Evolutionary conservation across 2,113 vertebrate species (phyloP), one percentile per base, ranked within the genome.

Genomic region (Eclectus roratus): DNA sequence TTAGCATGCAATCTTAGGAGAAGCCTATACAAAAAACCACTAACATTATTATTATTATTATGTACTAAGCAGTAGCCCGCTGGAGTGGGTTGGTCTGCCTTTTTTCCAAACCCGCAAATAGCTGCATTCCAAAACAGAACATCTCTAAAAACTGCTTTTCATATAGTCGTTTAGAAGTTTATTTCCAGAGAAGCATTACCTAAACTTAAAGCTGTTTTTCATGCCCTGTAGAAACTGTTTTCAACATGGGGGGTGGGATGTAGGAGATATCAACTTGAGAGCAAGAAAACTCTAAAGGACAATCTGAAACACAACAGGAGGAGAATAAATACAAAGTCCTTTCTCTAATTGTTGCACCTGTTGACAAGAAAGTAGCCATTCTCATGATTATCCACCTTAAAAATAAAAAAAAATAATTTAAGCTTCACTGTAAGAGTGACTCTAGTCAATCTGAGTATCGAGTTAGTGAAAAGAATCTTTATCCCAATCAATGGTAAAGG

Each of bases 201-300:
- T 24, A 83, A 80, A 65, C 29, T 77, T 43, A 86, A 84, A 80
- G 17, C 41, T 53, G 41, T 2, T 56, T 92, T 94, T 78, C 77
- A 52, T 73, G 55, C 31, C 80, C 68, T 89, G 15, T 37, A 95
- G 64, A 85, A 86, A 94, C 31, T 56, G 44, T 37, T 91, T 65
- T 80, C 69, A 77, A 44, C 28, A 53, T 3, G 0, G 4, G 31
- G 39, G 29, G 21, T 2, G 1, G 44, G 28, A 33, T 2, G 9
- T 24, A 58, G 11, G 13, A 43, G 6, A 3, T 17, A 86, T 17
- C 28, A 87, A 21, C 21, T 25, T 33, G 58, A 84, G 61, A 87
- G 56, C n/a, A 17, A 29, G n/a, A 91, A 71, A 84, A n/a, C 39
- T 87, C 86, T 74, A 53, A 83, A 82, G 52, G 56, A 52, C 56